These are phyloP conservation scores for Nothoprocta pentlandii DNA, from an alignment of 2,113 vertebrate species.

Conservation along the genomic window DNA sequence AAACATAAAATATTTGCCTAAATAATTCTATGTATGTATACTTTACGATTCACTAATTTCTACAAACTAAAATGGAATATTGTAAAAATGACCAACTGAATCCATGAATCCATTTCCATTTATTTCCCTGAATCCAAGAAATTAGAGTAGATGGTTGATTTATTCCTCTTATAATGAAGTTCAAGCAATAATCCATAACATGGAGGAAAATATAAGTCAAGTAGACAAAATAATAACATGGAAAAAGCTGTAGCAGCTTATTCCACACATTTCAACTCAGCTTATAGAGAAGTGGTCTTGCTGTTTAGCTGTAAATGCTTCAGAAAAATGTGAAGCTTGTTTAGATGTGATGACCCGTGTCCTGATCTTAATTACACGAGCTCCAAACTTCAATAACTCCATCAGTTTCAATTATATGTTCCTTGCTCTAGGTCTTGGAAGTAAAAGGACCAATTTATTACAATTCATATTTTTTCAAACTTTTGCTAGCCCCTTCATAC, in stretches of 20 bases:
- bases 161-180: not conserved
- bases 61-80: not conserved
- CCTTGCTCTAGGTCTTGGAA: not conserved
- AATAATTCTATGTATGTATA: not conserved
- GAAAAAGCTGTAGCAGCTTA: not conserved
- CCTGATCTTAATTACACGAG: not conserved
- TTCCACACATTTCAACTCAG: not conserved
- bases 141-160: not conserved
- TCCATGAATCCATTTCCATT: too few species aligned
- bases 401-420: constrained; percentile 13
- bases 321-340: not conserved
- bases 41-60: not conserved
- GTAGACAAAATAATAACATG: not conserved
- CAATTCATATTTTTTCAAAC: not conserved
- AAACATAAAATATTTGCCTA: not conserved
- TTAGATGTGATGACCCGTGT: not conserved
- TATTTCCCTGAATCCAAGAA: not conserved
- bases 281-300: not conserved
- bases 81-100: not conserved
- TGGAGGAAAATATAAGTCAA: not conserved
- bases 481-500: not conserved
- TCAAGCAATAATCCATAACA: not conserved
- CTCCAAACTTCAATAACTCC: not conserved
- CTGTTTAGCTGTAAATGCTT: not conserved
- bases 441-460: constrained; percentile 4